These are phyloP conservation scores for Heterocephalus glaber DNA, from an alignment of 2,113 vertebrate species.

Conservation along the genomic window DNA sequence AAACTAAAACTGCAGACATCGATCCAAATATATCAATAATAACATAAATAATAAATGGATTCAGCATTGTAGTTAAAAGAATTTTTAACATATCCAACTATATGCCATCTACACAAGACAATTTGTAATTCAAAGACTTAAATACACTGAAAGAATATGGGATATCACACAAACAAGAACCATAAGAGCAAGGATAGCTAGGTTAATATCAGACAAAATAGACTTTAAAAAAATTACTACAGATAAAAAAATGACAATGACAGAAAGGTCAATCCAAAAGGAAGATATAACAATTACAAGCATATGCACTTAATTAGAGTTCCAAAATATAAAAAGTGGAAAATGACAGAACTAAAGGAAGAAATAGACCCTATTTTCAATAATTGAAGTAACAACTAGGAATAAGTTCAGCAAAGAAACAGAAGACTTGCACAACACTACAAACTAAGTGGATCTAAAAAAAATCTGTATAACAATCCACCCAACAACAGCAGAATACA, in stretches of 20 bases:
- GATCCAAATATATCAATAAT: not conserved
- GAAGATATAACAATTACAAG: not conserved
- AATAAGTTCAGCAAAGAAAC: not conserved
- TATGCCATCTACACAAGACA: not conserved
- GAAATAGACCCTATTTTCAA: not conserved
- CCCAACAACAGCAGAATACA: not conserved
- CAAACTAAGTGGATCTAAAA: not conserved
- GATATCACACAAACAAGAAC: not conserved
- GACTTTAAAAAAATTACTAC: not conserved
- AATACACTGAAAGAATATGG: not conserved
- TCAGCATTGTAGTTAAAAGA: not conserved
- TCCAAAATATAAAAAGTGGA: not conserved
- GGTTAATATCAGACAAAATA: not conserved
- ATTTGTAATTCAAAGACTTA: not conserved
- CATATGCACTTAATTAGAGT: not conserved
- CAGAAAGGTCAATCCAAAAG: not conserved
- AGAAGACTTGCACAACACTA: not conserved
- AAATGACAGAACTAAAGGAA: not conserved
- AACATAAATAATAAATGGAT: not conserved
- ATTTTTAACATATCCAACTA: not conserved
- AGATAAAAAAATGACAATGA: not conserved
- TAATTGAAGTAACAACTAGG: not conserved
- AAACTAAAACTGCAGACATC: not conserved
- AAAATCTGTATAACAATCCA: rapidly evolving
- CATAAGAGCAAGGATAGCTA: not conserved